A percentile compares a stretch with the other conserved stretches of the same genome.
Conservation (phyloP, 2,113 vertebrate species). For the Oreochromis niloticus region DNA sequence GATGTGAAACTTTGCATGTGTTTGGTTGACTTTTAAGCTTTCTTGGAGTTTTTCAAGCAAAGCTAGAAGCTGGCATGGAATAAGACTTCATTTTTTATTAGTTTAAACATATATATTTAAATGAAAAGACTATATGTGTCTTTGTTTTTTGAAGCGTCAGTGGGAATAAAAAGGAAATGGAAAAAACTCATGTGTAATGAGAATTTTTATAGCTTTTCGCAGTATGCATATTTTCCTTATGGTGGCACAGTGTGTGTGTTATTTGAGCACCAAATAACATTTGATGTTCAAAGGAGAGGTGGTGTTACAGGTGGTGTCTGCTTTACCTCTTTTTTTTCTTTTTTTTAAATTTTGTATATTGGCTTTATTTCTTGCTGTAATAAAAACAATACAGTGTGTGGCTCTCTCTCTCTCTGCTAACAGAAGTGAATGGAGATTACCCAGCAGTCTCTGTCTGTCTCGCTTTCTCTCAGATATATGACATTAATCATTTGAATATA, state of each 20-base stretch:
- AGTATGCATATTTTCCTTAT: too few species aligned
- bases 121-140: not conserved
- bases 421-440: not conserved
- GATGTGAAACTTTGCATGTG: not conserved
- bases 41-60: not conserved
- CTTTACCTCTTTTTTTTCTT: too few species aligned
- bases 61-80: not conserved
- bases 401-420: not conserved
- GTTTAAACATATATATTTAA: not conserved
- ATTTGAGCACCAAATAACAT: not conserved
- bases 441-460: not conserved
- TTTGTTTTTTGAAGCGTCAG: too few species aligned
- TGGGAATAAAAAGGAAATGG: too few species aligned
- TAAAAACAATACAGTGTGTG: not conserved
- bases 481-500: not conserved
- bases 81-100: not conserved
- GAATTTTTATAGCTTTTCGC: too few species aligned
- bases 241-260: too few species aligned
- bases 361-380: too few species aligned
- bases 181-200: too few species aligned
- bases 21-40: not conserved
- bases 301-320: not conserved
- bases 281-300: not conserved
- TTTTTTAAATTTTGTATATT: too few species aligned
- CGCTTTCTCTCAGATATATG: not conserved